A percentile compares a stretch with the other conserved stretches of the same genome.
Conservation (phyloP, 1,140 invertebrate species). For the Drosophila kurseongensis region DNA sequence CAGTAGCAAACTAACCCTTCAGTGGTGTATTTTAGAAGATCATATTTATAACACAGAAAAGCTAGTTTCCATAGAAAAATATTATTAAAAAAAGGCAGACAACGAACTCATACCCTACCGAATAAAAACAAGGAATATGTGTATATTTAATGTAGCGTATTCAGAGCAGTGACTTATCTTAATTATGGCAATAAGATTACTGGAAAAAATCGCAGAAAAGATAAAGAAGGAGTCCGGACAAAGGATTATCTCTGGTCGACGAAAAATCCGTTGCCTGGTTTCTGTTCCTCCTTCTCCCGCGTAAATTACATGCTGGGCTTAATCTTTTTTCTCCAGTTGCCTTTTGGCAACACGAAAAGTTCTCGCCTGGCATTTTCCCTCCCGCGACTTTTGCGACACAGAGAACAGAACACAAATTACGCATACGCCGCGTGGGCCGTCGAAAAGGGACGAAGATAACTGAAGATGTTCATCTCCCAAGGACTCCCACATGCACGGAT, state of each 20-base stretch:
- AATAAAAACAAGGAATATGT: conserved; percentile 10
- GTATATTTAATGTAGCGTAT: conserved; percentile 27
- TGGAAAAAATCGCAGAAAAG: background rate
- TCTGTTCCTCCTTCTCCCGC: conserved; percentile 7
- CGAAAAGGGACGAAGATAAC: background rate
- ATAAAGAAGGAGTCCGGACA: conserved; percentile 30
- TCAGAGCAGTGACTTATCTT: conserved; percentile 28
- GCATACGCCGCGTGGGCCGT: conserved; percentile 58
- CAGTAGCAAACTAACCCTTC: no score
- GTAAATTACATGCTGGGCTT: conserved; percentile 4
- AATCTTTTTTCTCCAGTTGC: conserved; percentile 7
- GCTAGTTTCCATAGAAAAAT: conserved; percentile 5
- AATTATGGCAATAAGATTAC: conserved; percentile 26
- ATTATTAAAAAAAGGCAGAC: background rate
- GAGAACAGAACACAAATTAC: conserved; percentile 41
- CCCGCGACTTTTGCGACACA: conserved; percentile 24
- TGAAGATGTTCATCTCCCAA: conserved; percentile 31
- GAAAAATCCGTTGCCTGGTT: conserved; percentile 10
- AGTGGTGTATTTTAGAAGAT: no score
- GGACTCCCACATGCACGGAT: conserved; percentile 30
- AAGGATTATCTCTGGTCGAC: conserved; percentile 36
- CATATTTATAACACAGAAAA: no score
- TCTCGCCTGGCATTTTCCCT: conserved; percentile 30
- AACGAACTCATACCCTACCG: background rate
- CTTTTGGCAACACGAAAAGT: conserved; percentile 37